These are phyloP conservation scores for Drosophila triauraria DNA, from an alignment of 1,140 invertebrate genomes.

Conservation along the genomic window DNA sequence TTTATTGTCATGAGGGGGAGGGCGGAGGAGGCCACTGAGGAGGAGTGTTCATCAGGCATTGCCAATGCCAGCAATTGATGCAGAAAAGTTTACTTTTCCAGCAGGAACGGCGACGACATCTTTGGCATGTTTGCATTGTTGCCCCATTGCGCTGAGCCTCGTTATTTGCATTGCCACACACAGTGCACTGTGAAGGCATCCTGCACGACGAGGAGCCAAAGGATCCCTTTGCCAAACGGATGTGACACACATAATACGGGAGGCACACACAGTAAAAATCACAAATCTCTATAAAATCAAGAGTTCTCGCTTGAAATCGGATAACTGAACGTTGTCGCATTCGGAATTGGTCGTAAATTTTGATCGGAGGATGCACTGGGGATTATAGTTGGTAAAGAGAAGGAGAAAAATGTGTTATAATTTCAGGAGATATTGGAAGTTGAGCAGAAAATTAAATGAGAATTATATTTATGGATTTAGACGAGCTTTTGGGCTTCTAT, in stretches of 20 bases:
- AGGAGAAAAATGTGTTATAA: too few species aligned
- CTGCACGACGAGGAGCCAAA: constrained; percentile 34
- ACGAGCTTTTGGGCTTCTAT: not conserved
- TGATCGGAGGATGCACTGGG: not conserved
- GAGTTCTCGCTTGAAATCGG: constrained; percentile 4
- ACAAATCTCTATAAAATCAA: not conserved
- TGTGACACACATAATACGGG: constrained; percentile 39
- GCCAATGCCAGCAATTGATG: constrained; percentile 68
- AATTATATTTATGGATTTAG: fast-evolving
- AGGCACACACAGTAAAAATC: constrained; percentile 26
- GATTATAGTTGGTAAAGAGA: not conserved
- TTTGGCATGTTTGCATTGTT: constrained; percentile 72
- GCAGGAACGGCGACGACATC: constrained; percentile 45
- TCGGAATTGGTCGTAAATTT: not conserved
- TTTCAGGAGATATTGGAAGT: too few species aligned
- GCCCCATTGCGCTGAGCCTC: constrained; percentile 45
- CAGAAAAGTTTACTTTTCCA: constrained; percentile 76
- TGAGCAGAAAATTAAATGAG: not conserved
- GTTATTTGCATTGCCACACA: constrained; percentile 78
- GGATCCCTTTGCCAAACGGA: constrained; percentile 49
- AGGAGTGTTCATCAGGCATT: constrained; percentile 71
- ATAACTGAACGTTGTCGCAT: constrained; percentile 2
- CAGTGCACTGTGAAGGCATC: constrained; percentile 26
- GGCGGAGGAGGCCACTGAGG: constrained; percentile 23
- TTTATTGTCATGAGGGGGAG: constrained; percentile 52